Evolutionary conservation across 2,888 invertebrate genomes (phyloP).

Genomic region (Acrobasis consociella): DNA sequence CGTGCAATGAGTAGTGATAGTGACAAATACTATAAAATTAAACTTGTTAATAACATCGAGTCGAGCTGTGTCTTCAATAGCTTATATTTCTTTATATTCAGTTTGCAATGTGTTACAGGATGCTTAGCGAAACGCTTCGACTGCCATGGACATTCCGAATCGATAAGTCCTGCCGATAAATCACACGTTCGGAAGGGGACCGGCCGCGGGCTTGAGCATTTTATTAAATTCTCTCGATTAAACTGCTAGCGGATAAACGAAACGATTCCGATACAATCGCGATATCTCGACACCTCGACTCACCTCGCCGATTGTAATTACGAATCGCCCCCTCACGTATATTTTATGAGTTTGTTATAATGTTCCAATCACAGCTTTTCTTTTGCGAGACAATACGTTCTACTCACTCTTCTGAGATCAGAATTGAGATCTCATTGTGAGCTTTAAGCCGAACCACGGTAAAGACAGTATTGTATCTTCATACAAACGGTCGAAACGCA

Average conservation of each 20-base stretch:
- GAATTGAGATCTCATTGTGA: no score
- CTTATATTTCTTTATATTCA: no score
- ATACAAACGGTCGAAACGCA: no score
- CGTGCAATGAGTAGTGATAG: no score
- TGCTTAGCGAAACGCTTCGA: neutral
- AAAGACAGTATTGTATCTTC: no score
- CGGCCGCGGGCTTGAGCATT: constrained; percentile 52
- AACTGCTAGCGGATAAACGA: constrained; percentile 57
- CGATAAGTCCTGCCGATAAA: constrained; percentile 48
- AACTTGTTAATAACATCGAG: no score
- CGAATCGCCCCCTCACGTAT: constrained; percentile 43
- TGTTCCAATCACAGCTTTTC: no score
- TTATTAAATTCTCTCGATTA: constrained; percentile 72
- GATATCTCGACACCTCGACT: constrained; percentile 67
- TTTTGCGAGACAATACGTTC: no score
- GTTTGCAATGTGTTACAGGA: neutral
- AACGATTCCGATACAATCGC: constrained; percentile 70
- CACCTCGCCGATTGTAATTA: constrained; percentile 62
- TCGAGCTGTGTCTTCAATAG: no score
- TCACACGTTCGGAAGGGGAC: constrained; percentile 39
- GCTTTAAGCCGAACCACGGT: neutral
- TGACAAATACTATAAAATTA: no score
- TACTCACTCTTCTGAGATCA: no score
- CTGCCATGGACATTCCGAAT: constrained; percentile 37
- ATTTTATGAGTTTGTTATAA: constrained; percentile 28